Evolutionary conservation across 2,113 vertebrate genomes (phyloP).

Genomic region (Clarias batrachus): DNA sequence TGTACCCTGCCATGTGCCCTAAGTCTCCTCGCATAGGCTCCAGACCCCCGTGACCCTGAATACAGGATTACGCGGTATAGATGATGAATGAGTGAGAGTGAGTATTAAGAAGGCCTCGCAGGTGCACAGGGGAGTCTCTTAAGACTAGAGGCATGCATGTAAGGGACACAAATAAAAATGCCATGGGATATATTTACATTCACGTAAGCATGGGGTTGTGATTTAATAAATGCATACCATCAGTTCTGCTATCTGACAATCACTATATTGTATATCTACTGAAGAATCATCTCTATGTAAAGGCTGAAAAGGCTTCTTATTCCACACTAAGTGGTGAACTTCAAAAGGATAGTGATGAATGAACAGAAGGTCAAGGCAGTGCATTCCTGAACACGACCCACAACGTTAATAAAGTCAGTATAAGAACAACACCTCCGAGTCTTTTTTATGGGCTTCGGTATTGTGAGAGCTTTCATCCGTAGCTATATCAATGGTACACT

Average conservation of each 20-base stretch:
- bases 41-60: no score
- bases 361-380: neutral
- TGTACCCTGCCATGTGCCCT: no score
- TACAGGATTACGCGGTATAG: no score
- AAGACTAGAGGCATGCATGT: neutral
- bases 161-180: neutral
- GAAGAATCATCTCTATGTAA: neutral
- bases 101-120: neutral
- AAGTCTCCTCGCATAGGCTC: no score
- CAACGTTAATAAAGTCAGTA: neutral
- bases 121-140: neutral
- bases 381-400: neutral
- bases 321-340: neutral
- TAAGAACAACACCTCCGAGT: neutral
- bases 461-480: neutral
- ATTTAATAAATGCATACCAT: neutral
- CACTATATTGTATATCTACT: neutral
- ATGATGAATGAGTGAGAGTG: no score
- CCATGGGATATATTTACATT: neutral
- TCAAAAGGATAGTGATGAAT: neutral
- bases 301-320: neutral
- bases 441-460: neutral
- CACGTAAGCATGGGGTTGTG: neutral
- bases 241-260: neutral
- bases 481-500: neutral